Evolutionary conservation across 2,113 vertebrate genomes (phyloP), one percentile per base, ranked within the genome.

Genomic region (Galemys pyrenaicus): DNA sequence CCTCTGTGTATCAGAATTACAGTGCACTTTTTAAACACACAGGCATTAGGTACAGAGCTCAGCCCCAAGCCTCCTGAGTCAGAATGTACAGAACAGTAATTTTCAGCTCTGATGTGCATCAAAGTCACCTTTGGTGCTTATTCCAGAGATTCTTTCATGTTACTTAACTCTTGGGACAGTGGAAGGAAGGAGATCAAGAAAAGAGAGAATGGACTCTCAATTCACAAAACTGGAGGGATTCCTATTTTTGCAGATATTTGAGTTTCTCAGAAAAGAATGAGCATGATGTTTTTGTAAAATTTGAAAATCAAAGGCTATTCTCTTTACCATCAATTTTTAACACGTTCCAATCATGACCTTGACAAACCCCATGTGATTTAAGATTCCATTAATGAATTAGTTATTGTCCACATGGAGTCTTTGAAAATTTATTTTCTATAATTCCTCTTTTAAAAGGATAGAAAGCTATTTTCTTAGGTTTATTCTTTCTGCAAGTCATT

Each of bases 361-460:
- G 51, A 80, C 64, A 95, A 87, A 79, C 15, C 35, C 60, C 19
- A 28, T 74, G 62, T 64, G 26, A 78, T 46, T 58, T 64, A 65
- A 89, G 68, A 73, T 74, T 74, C 41, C 41, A 17, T 75, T 74
- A 35, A n/a, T 73, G 82, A 73, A 67, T 83, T 82, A 89, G 26
- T 32, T 91, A 51, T 68, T 94, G 54, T 35, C 56, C 56, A 60
- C 68, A 39, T 74, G 74, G 87, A 37, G 75, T 87, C 67, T 91
- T 75, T 87, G 58, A 79, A 41, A 35, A 86, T 46, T 22, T 3
- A 49, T 82, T 89, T 89, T 82, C n/a, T 74, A 68, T 88, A 28
- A 91, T 74, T 91, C 85, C n/a, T 94, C 35, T 92, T 94, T 37
- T 79, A 44, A 89, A 93, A 74, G 62, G 71, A 19, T 77, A 77